Evolutionary conservation across 2,113 vertebrate genomes (phyloP).

Genomic region (Camelus bactrianus): DNA sequence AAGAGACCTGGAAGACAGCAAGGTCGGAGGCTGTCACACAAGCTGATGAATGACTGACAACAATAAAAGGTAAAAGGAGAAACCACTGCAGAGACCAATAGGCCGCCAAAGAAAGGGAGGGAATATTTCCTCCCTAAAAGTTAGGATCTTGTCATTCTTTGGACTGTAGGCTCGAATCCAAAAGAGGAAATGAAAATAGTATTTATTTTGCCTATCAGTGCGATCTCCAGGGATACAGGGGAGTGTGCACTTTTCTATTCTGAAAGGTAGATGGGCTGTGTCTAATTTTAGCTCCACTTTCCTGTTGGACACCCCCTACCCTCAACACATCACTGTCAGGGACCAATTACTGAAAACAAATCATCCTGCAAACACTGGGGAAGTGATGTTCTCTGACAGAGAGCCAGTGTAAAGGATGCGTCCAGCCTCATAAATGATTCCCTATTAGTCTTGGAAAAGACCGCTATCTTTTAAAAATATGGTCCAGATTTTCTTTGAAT

Average conservation of each 20-base stretch:
- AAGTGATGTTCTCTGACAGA: not conserved
- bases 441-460: not conserved
- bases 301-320: not conserved
- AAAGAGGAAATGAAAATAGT: not conserved
- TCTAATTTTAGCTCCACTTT: not conserved
- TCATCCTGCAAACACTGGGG: not conserved
- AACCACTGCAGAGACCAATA: not conserved
- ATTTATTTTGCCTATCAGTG: not conserved
- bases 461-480: not conserved
- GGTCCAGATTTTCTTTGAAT: not conserved
- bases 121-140: not conserved
- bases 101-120: not conserved
- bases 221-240: not conserved
- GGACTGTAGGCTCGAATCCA: not conserved
- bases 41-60: not conserved
- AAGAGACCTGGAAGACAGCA: not conserved
- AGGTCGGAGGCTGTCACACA: not conserved
- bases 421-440: not conserved
- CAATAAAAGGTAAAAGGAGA: not conserved
- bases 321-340: not conserved
- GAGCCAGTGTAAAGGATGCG: not conserved
- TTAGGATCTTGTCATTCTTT: not conserved
- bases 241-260: not conserved
- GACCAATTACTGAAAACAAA: not conserved
- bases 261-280: not conserved